Base-by-base conservation (phyloP, 2,113 vertebrate genomes). In the Poeciliopsis turrubarensis region DNA sequence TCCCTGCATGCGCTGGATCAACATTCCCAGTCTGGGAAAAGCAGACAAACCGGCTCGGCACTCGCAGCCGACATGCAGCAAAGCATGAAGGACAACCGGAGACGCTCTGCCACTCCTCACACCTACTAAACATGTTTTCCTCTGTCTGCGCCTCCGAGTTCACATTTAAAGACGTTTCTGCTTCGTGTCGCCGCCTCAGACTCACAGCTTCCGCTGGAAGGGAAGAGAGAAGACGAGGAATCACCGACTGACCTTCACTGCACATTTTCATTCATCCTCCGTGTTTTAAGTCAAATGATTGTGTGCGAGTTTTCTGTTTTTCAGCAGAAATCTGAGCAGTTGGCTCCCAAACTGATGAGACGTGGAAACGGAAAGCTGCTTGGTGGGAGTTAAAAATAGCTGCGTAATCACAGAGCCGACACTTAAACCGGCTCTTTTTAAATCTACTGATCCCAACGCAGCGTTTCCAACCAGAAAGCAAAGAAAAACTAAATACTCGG, bases 181-280 rank as follows among this genome's bases (percentile, higher is more conserved):
- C 72, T 29, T 77, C 10, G 34, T 37, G 34, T 37, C 34, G 34
- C 34, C 68, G 25, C 83, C 83, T 87, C 80, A 61, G 78, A 70
- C 65, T 83, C 77, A 80, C 62, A 60, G 77, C 71, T 30, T 79
- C 78, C 41, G 25, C 84, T 88, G 84, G 72, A 88, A 83, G 76
- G 77, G 78, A 87, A 84, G 83, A 87, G 39, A 65, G 60, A 73
- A 64, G 41, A 84, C 51, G 54, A 81, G 65, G 70, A 80, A 13
- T 89, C 75, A 91, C 74, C 67, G 72, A 77, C 4, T 75, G 51
- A 29, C n/a, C 32, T 67, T 60, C 17, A 60, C 13, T 44, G 26
- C n/a, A 34, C 25, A 39, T 3, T 70, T 70, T 27, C 27, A 63
- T n/a, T 57, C 17, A 57, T 57, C 51, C 9, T 10, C 8, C 9